Base-by-base conservation (phyloP, 2,113 vertebrate species). In the Mionectes macconnelli region DNA sequence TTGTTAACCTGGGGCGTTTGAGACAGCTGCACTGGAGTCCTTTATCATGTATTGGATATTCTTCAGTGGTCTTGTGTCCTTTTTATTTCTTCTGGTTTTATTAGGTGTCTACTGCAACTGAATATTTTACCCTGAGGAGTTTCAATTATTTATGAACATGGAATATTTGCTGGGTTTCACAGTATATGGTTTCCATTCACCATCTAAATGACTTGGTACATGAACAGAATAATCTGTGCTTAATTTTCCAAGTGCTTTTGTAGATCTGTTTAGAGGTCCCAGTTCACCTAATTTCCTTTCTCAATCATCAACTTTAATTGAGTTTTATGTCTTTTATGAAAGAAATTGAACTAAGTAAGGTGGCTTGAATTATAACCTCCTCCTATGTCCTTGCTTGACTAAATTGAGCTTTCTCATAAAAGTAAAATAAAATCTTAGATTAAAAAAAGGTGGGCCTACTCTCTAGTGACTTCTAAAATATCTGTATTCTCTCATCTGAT, bases 101-200 rank as follows among this genome's bases (percentile, higher is more conserved):
- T 94, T 87, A 95, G 87, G 52, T 37, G 4, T 69, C 93, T 96
- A 52, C n/a, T 77, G 87, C 69, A 84, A 84, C n/a, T 18, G 40
- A 84, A 22, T 92, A 92, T 93, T 96, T 95, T 87, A 93, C 76
- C 64, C 79, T n/a, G 44, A 88, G 62, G 75, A 95, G 53, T 91
- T 96, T 92, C 67, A 95, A 91, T 95, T 95, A 76, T 96, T 97
- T 81, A 97, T 82, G 90, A 96, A 89, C 72, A 88, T 1, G 19
- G 62, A 92, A 60, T 82, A 96, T 92, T 95, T 92, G 57, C 72
- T 78, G 16, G 31, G 37, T 95, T 96, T 95, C 81, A 88, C 77
- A 84, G 57, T 82, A 67, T 45, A 87, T 77, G 33, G 63, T 79
- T 97, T 94, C 87, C 85, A 82, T 79, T 95, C 95, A 84, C 89